Percentiles rank a stretch among this genome's conserved stretches.
These are phyloP conservation scores for Galbula dea DNA, from an alignment of 2,113 vertebrate species.

Conservation along the genomic window DNA sequence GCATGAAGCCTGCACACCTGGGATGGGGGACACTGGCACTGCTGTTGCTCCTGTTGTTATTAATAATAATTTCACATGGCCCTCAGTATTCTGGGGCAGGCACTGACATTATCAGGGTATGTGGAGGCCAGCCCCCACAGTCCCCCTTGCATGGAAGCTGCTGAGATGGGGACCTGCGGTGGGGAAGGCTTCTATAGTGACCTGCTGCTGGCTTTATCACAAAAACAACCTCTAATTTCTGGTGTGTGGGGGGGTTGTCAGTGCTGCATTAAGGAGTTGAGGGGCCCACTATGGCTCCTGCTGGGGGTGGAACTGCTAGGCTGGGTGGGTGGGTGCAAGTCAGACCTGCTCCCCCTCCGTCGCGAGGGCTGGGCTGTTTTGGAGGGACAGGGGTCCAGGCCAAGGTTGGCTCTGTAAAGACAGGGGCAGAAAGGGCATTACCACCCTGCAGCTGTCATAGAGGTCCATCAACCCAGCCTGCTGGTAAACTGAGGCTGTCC, in stretches of 20 bases:
- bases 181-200: background rate
- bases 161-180: background rate
- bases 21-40: accelerated
- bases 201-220: background rate
- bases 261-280: background rate
- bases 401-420: background rate
- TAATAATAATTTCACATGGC: background rate
- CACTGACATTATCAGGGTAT: background rate
- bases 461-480: background rate
- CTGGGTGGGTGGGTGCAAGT: background rate
- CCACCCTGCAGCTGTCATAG: background rate
- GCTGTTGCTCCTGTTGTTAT: background rate
- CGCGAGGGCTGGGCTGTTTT: accelerated
- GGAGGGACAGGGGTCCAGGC: background rate
- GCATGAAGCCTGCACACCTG: accelerated
- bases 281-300: accelerated
- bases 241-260: background rate
- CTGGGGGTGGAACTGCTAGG: accelerated
- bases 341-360: accelerated
- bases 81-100: background rate
- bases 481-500: accelerated
- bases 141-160: background rate
- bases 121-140: background rate
- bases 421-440: background rate
- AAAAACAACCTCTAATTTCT: background rate